Conservation (phyloP, 64 coral and sea anemone species). For the Dendrophyllia cribrosa region DNA sequence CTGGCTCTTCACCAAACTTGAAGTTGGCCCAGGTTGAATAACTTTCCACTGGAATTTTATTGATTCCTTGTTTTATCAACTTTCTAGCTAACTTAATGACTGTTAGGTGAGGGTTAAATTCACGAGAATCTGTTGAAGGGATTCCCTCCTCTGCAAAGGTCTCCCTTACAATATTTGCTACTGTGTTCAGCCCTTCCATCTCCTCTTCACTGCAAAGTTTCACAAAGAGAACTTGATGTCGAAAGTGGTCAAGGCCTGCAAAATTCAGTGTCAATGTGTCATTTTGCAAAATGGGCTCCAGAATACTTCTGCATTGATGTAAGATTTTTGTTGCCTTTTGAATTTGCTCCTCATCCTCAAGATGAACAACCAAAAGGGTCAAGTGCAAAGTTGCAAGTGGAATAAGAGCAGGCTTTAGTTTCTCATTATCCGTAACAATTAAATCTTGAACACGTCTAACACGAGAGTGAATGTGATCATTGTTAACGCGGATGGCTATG, state of each 20-base stretch:
- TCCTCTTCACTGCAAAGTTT: conserved; percentile 71
- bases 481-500: conserved; percentile 84
- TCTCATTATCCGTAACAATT: conserved; percentile 58
- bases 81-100: conserved; percentile 80
- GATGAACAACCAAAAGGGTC: conserved; percentile 92
- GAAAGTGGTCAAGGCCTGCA: conserved; percentile 83
- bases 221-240: conserved; percentile 87
- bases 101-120: conserved; percentile 87
- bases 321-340: conserved; percentile 71
- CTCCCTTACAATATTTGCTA: conserved; percentile 60
- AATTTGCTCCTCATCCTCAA: conserved; percentile 60
- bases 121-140: conserved; percentile 66
- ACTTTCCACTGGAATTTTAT: conserved; percentile 80
- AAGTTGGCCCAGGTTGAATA: conserved; percentile 66
- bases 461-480: conserved; percentile 72
- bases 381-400: conserved; percentile 81
- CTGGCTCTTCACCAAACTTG: conserved; percentile 81
- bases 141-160: conserved; percentile 77
- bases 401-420: conserved; percentile 81
- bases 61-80: conserved; percentile 70
- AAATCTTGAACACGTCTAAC: conserved; percentile 76
- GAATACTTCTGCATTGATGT: conserved; percentile 36
- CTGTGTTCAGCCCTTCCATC: conserved; percentile 36
- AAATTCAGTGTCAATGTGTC: conserved; percentile 64
- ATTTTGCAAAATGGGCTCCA: conserved; percentile 24